Evolutionary conservation across 2,797 vertebrate genomes (phyloP).

Genomic region (Acanthopagrus latus): DNA sequence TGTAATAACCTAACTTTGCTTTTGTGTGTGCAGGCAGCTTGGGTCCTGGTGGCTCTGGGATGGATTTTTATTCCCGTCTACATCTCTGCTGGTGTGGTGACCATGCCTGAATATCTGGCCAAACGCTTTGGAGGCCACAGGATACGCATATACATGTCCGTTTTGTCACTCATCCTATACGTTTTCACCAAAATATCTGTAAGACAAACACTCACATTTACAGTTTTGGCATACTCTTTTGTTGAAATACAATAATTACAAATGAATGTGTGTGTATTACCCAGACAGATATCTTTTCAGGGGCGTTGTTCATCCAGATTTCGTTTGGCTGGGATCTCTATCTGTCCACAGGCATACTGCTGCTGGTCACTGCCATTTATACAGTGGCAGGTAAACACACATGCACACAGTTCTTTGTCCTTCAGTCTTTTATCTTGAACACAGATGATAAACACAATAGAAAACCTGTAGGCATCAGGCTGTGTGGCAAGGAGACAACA

Average conservation of each 20-base stretch:
- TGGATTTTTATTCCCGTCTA: constrained; percentile 97
- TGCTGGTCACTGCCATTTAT: constrained; percentile 92
- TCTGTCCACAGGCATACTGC: constrained; percentile 89
- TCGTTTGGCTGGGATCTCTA: constrained; percentile 95
- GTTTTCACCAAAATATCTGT: constrained; percentile 98
- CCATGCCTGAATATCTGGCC: constrained; percentile 95
- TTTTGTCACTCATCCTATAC: constrained; percentile 94
- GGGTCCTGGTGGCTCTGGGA: constrained; percentile 93
- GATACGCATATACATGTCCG: constrained; percentile 93
- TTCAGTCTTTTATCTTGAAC: too few relatives aligned
- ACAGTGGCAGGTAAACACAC: constrained; percentile 89
- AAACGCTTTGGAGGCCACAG: constrained; percentile 95
- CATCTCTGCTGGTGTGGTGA: constrained; percentile 92
- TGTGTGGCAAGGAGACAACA: too few relatives aligned
- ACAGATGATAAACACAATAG: too few relatives aligned
- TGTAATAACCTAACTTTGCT: neutral
- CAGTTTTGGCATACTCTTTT: neutral
- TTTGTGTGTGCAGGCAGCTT: constrained; percentile 85
- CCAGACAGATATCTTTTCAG: constrained; percentile 94
- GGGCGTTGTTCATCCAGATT: constrained; percentile 92
- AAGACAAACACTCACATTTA: constrained; percentile 67
- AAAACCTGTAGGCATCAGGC: too few relatives aligned
- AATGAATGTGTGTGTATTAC: constrained; percentile 25
- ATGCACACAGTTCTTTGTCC: neutral
- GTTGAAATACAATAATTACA: neutral